Evolutionary conservation across 2,888 invertebrate genomes (phyloP).

Genomic region (Trissonchulus sp.): DNA sequence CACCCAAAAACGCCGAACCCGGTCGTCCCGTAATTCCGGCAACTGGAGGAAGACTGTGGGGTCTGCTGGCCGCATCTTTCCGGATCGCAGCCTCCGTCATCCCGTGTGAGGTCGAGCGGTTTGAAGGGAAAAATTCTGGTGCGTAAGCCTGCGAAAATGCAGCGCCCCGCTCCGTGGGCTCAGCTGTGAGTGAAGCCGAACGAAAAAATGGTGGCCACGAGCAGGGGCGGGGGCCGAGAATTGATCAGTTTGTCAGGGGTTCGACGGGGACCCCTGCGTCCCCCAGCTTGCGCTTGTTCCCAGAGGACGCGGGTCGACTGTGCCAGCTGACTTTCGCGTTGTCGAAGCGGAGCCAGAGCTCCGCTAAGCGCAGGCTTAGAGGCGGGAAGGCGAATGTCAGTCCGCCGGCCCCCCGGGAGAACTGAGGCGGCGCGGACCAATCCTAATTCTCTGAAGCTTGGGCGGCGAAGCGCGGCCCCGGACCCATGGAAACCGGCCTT

Average conservation of each 20-base stretch:
- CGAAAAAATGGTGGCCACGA: background rate
- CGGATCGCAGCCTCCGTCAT: background rate
- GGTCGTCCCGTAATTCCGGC: background rate
- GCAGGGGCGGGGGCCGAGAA: no score
- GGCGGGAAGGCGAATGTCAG: background rate
- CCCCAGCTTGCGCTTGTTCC: no score
- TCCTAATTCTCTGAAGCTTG: background rate
- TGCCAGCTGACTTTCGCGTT: background rate
- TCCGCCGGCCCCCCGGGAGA: background rate
- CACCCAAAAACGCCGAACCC: background rate
- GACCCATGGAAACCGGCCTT: no score
- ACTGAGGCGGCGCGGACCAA: background rate
- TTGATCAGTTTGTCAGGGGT: background rate
- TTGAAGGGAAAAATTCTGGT: background rate
- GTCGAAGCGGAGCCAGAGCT: background rate
- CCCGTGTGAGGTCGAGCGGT: background rate
- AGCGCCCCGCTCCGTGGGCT: background rate
- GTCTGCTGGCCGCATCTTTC: background rate
- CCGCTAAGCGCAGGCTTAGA: background rate
- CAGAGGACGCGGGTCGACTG: background rate
- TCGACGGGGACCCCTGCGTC: no score
- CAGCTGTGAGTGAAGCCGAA: background rate
- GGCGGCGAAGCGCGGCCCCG: no score
- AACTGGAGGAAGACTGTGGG: background rate
- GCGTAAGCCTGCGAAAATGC: background rate